Percentiles rank a stretch among this genome's conserved stretches.
These are phyloP conservation scores for Pao palembangensis DNA, from an alignment of 2,113 vertebrate genomes.

Conservation along the genomic window DNA sequence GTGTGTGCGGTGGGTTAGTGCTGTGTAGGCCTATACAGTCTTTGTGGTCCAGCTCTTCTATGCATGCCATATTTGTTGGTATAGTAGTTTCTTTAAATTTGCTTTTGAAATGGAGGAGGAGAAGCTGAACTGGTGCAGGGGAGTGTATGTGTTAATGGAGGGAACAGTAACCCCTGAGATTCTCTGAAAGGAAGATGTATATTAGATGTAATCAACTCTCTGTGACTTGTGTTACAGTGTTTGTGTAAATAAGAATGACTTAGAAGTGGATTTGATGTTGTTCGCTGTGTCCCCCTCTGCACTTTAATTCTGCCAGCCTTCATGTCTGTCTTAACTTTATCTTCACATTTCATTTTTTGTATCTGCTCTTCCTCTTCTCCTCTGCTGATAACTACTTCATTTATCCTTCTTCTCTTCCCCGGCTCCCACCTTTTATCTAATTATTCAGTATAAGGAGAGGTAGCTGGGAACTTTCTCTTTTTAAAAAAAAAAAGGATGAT, in stretches of 20 bases:
- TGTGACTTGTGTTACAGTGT: conserved; percentile 57
- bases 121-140: too few species aligned
- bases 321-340: conserved; percentile 5
- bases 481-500: conserved; percentile 1
- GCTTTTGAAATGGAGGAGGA: conserved; percentile 30
- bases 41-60: conserved; percentile 68
- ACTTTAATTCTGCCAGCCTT: conserved; percentile 3
- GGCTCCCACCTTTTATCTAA: neutral
- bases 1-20: conserved; percentile 60
- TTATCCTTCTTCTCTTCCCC: conserved; percentile 6
- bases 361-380: conserved; percentile 4
- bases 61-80: conserved; percentile 74
- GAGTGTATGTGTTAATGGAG: too few species aligned
- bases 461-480: too few species aligned
- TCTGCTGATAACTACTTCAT: neutral
- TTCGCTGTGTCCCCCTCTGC: conserved; percentile 6
- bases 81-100: conserved; percentile 52
- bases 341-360: neutral
- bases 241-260: conserved; percentile 57
- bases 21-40: conserved; percentile 62
- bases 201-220: conserved; percentile 52
- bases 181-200: conserved; percentile 50
- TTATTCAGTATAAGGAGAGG: too few species aligned
- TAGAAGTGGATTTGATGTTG: conserved; percentile 45
- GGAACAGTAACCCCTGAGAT: conserved; percentile 10